Evolutionary conservation across 2,113 vertebrate genomes (phyloP).

Genomic region (Gila orcuttii): DNA sequence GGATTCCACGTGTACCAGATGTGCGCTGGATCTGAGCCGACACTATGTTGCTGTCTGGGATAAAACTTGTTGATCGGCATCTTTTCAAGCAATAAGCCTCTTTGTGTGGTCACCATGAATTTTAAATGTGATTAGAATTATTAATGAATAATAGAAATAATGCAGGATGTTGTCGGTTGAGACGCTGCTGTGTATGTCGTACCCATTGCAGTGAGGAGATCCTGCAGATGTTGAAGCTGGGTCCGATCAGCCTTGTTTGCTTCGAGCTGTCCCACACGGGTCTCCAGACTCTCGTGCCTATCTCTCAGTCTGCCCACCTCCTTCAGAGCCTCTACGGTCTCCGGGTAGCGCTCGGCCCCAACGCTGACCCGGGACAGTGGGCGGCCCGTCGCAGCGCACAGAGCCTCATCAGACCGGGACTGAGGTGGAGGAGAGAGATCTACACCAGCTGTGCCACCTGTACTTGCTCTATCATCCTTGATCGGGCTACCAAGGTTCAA

Average conservation of each 20-base stretch:
- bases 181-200: not conserved
- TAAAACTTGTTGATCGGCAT: no score
- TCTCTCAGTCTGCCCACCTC: conserved; percentile 62
- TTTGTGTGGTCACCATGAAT: not conserved
- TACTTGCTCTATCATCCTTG: not conserved
- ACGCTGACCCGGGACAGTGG: not conserved
- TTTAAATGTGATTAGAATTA: not conserved
- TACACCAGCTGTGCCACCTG: rapidly evolving
- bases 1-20: no score
- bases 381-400: not conserved
- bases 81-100: not conserved
- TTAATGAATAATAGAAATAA: not conserved
- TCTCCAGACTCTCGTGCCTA: conserved; percentile 66
- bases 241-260: conserved; percentile 56
- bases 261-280: conserved; percentile 67
- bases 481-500: not conserved
- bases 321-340: conserved; percentile 67
- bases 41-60: no score
- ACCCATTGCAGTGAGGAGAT: conserved; percentile 62
- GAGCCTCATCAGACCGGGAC: not conserved
- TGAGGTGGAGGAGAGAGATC: not conserved
- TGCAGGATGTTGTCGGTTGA: not conserved
- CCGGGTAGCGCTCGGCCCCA: conserved; percentile 39
- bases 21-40: no score
- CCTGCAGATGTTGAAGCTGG: conserved; percentile 67